Base-by-base conservation (phyloP, 1,140 invertebrate species). In the Lethrus apterus region DNA sequence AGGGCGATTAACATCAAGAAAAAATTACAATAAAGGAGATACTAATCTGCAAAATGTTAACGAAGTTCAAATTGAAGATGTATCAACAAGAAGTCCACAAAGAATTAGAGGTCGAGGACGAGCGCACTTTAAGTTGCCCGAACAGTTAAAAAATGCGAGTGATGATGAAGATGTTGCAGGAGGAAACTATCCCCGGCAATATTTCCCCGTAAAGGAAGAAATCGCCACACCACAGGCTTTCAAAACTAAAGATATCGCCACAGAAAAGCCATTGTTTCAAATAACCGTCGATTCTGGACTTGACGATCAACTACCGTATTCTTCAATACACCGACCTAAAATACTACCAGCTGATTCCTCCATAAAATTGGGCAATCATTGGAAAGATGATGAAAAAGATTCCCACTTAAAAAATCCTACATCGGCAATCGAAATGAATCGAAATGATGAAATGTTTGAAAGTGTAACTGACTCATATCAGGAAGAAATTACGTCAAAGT, bases 221-320 rank as follows among this genome's bases (percentile, higher is more conserved):
- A n/a, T 14, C 8, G 11, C 23, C 13, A 41, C 38, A 1, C 38
- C 38, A 7, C 38, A 41, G 21, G 21, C 35, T 20, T 5, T 11
- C 18, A 17, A 33, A 14, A 17, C 57, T 13, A 19, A 50, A 19
- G 32, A 45, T 9, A 41, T 14, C 10, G 26, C 44, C 11, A 48
- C 46, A 14, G 15, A 43, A 15, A 46, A 36, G 32, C 55, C 56
- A 14, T 44, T 33, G 7, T 66, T 66, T 46, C 56, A 64, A 54
- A 63, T 66, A 47, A 66, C 61, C 3, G 51, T 66, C 19, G 61
- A 58, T 42, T 55, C 61, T 9, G 35, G 44, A 42, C 23, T n/a
- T 10, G 48, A 53, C n/a, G 65, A 67, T 57, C 65, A 67, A 45
- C 41, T 54, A 21, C 54, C 61, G 32, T 43, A 63, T 41, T 48